phyloP scores from a whole-genome alignment of 1,140 invertebrate genomes.

The Glossosoma conforme region DNA sequence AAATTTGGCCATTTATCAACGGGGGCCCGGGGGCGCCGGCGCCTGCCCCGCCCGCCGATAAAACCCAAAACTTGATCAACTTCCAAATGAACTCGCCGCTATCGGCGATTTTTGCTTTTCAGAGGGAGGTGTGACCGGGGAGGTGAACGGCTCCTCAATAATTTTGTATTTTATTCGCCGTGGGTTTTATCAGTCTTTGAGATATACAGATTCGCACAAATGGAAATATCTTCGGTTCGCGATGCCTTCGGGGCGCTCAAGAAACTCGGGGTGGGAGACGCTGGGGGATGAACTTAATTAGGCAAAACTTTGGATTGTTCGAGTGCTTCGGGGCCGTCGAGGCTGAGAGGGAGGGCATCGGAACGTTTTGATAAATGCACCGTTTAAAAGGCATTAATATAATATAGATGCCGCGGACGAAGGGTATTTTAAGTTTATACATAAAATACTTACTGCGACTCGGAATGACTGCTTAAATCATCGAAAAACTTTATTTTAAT shows the following conservation, averaged over 20 bases:
- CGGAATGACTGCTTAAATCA: no score
- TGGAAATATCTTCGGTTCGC: constrained; percentile 16
- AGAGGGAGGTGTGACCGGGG: constrained; percentile 1
- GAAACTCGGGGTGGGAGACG: background rate
- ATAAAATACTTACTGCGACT: no score
- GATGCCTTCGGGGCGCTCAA: constrained; percentile 18
- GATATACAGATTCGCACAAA: constrained; percentile 31
- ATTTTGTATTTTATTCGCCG: constrained; percentile 27
- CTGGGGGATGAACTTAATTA: constrained; percentile 28
- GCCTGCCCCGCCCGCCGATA: background rate
- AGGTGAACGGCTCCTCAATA: constrained; percentile 21
- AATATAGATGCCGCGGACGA: no score
- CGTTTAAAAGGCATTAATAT: background rate
- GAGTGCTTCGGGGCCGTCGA: constrained; percentile 10
- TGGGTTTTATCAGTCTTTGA: constrained; percentile 28
- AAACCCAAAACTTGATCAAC: constrained; percentile 25
- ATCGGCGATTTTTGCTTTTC: background rate
- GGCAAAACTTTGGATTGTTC: constrained; percentile 29
- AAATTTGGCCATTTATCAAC: constrained; percentile 29
- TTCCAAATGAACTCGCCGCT: constrained; percentile 24
- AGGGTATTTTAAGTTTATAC: no score
- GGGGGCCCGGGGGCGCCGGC: background rate
- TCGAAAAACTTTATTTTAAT: no score
- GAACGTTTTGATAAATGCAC: constrained; percentile 18
- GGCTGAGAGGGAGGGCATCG: constrained; percentile 5